Evolutionary conservation across 1,140 invertebrate species (phyloP).

Genomic region (Tetranychus urticae): DNA sequence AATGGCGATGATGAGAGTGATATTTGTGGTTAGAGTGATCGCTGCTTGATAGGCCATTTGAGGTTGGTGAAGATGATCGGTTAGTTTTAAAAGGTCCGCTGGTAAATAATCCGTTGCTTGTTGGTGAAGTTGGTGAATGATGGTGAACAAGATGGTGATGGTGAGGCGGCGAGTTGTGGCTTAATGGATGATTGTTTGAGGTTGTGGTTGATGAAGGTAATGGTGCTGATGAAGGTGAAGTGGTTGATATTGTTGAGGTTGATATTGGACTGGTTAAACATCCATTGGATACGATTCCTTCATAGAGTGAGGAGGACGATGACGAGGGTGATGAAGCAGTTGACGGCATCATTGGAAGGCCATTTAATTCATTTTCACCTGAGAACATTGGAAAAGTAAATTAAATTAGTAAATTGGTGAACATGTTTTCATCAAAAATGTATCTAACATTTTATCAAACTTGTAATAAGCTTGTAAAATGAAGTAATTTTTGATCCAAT

Average conservation of each 20-base stretch:
- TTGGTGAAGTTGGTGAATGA: not conserved
- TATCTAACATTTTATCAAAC: not conserved
- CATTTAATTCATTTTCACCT: not conserved
- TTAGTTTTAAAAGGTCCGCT: not conserved
- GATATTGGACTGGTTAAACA: too few relatives aligned
- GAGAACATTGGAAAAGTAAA: not conserved
- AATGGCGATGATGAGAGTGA: conserved; percentile 11
- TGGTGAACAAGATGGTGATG: not conserved
- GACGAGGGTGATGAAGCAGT: not conserved
- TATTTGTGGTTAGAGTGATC: not conserved
- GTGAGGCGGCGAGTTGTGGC: too few relatives aligned
- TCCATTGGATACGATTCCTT: not conserved
- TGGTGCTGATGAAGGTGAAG: not conserved
- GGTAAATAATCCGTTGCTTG: not conserved
- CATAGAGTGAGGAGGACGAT: not conserved
- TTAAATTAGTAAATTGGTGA: not conserved
- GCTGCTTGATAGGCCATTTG: not conserved
- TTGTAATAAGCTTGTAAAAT: not conserved
- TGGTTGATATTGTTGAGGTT: not conserved
- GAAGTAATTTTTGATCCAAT: not conserved
- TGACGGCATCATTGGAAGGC: not conserved
- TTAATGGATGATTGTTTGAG: too few relatives aligned
- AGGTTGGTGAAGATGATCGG: conserved; percentile 2
- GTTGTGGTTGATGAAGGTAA: not conserved
- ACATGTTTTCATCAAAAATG: not conserved